Conservation (phyloP, 1,140 invertebrate species). For the Bombus turneri region DNA sequence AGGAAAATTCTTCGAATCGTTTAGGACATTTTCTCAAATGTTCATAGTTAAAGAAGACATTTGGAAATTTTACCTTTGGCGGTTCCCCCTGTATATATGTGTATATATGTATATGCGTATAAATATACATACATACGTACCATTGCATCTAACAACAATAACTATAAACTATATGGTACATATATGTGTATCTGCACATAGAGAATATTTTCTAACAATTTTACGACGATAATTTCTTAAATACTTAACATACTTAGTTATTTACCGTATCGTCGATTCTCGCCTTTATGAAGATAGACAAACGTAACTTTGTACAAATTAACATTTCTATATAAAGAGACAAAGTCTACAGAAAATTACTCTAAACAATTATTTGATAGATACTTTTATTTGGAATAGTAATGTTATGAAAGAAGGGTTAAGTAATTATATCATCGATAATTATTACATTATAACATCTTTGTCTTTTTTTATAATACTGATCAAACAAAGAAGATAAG, state of each 20-base stretch:
- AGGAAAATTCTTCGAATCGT: neutral
- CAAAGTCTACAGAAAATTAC: neutral
- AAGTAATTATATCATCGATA: neutral
- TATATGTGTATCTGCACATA: constrained; percentile 54
- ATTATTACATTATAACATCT: neutral
- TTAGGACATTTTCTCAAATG: neutral
- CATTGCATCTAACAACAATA: constrained; percentile 54
- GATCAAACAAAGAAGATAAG: neutral
- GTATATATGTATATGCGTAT: constrained; percentile 43
- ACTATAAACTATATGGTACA: constrained; percentile 63
- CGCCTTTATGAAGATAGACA: constrained; percentile 7
- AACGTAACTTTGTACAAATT: neutral
- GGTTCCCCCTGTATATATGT: constrained; percentile 31
- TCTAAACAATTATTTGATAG: neutral
- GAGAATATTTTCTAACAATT: constrained; percentile 56
- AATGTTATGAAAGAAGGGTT: neutral
- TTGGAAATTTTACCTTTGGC: constrained; percentile 31
- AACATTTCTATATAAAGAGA: too few species aligned
- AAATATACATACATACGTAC: constrained; percentile 40
- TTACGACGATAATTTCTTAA: constrained; percentile 48
- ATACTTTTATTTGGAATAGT: neutral
- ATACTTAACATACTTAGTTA: constrained; percentile 51
- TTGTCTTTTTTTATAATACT: neutral
- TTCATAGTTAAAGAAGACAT: constrained; percentile 1
- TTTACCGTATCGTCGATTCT: constrained; percentile 20